phyloP scores from a whole-genome alignment of 2,888 invertebrate species.

The Ptychoptera contaminata region DNA sequence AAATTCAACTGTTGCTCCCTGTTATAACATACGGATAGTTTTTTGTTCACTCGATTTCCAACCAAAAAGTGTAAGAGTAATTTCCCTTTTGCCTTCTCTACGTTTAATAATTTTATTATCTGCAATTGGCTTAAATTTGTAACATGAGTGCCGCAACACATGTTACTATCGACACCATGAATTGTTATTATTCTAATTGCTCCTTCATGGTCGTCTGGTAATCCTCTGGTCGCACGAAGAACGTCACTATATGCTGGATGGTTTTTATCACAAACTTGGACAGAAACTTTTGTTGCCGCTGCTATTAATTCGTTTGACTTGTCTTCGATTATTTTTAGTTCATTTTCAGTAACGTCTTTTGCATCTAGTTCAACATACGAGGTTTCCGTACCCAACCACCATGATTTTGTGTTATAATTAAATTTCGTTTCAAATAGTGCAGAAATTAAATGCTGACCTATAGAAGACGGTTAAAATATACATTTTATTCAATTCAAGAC shows the following conservation, averaged over 20 bases:
- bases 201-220: conserved; percentile 66
- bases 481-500: conserved; percentile 1
- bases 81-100: conserved; percentile 57
- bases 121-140: conserved; percentile 53
- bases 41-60: conserved; percentile 49
- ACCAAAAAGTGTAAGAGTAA: conserved; percentile 51
- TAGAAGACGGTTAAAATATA: conserved; percentile 23
- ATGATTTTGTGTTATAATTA: conserved; percentile 55
- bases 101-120: conserved; percentile 46
- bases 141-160: conserved; percentile 84
- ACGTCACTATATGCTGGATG: conserved; percentile 24
- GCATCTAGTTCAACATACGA: conserved; percentile 55
- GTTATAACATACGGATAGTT: conserved; percentile 42
- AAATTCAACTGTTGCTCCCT: conserved; percentile 51
- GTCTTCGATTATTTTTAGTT: conserved; percentile 39
- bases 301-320: conserved; percentile 38
- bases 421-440: conserved; percentile 57
- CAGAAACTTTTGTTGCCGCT: conserved; percentile 36
- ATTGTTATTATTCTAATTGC: conserved; percentile 63
- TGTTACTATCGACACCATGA: conserved; percentile 57
- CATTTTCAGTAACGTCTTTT: conserved; percentile 34
- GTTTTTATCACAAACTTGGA: conserved; percentile 41
- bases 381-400: conserved; percentile 66
- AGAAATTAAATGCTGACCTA: conserved; percentile 68
- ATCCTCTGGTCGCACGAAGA: conserved; percentile 34